phyloP scores from a whole-genome alignment of 2,797 vertebrate species.

The Setipinna tenuifilis region DNA sequence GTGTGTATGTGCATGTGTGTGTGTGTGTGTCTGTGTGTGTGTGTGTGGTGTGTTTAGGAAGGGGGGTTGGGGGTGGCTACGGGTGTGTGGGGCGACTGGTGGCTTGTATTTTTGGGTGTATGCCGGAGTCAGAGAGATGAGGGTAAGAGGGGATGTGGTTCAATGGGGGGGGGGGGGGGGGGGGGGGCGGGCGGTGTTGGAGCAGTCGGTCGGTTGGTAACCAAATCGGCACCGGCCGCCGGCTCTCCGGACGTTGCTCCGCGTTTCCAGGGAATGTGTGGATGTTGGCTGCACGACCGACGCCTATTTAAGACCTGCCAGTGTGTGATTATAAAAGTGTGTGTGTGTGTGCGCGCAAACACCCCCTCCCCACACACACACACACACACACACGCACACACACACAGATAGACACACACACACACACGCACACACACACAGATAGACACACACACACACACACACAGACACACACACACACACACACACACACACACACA shows the following conservation, averaged over 20 bases:
- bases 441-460: background rate
- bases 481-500: background rate
- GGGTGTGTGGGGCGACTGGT: too few relatives aligned
- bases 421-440: background rate
- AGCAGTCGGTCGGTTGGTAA: slow-evolving; percentile 61
- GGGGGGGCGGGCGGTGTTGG: slow-evolving; percentile 44
- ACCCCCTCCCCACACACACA: background rate
- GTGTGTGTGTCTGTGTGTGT: slow-evolving; percentile 35
- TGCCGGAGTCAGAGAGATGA: slow-evolving; percentile 50
- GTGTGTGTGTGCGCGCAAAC: too few relatives aligned
- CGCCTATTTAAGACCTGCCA: slow-evolving; percentile 66
- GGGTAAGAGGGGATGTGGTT: slow-evolving; percentile 50
- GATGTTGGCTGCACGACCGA: slow-evolving; percentile 55
- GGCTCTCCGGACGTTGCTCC: slow-evolving; percentile 49
- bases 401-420: background rate
- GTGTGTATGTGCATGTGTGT: too few relatives aligned
- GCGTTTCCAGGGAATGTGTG: slow-evolving; percentile 50
- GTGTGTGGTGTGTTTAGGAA: too few relatives aligned
- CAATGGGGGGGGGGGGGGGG: slow-evolving; percentile 40
- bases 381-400: slow-evolving; percentile 3
- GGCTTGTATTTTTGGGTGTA: slow-evolving; percentile 49
- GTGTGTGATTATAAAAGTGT: slow-evolving; percentile 59
- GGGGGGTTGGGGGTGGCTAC: too few relatives aligned
- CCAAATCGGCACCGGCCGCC: slow-evolving; percentile 53
- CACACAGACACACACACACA: background rate